phyloP scores from a whole-genome alignment of 2,113 vertebrate species.

The Athene cunicularia region DNA sequence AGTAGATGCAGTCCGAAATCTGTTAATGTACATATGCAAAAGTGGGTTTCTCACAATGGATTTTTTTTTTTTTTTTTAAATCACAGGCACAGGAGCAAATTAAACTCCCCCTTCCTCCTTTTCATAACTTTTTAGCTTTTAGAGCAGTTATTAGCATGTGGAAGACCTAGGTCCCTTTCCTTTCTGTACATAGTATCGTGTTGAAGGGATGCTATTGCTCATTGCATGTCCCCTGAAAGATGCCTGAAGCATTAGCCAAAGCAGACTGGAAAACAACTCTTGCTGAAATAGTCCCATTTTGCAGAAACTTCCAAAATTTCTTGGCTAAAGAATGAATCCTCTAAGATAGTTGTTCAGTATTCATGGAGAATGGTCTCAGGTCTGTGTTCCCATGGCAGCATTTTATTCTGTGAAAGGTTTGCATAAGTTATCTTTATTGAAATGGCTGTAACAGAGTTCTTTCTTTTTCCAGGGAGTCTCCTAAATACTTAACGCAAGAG shows the following conservation, averaged over 20 bases:
- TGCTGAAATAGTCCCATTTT: background rate
- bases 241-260: background rate
- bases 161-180: background rate
- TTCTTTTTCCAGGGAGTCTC: background rate
- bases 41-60: background rate
- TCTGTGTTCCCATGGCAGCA: background rate
- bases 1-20: background rate
- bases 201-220: background rate
- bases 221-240: background rate
- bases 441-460: background rate
- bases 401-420: background rate
- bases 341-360: background rate
- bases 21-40: background rate
- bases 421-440: background rate
- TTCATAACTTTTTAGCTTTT: background rate
- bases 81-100: background rate
- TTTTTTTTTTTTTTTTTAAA: background rate
- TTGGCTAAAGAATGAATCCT: background rate
- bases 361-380: background rate
- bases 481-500: background rate
- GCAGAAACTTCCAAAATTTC: background rate
- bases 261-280: background rate
- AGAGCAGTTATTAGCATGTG: background rate
- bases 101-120: background rate
- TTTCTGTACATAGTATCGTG: fast-evolving